phyloP scores from a whole-genome alignment of 92 coral and sea anemone species.

The Parazoanthus atlanticus region DNA sequence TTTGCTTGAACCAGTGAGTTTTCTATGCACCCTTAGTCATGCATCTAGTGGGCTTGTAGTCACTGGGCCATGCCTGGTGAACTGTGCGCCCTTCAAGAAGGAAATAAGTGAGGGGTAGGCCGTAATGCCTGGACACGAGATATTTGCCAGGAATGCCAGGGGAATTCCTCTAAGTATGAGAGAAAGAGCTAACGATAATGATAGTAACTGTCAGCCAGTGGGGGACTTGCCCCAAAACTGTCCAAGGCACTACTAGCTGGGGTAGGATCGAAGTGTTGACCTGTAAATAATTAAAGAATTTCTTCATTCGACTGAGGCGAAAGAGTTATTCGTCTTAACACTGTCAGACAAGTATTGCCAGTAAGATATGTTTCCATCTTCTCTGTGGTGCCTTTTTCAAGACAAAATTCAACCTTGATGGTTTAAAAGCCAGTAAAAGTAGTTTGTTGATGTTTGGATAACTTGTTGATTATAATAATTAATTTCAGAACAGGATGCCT shows the following conservation, averaged over 20 bases:
- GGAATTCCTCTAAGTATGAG: background rate
- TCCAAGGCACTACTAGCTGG: slow-evolving; percentile 1
- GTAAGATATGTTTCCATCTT: background rate
- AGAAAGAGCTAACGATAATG: background rate
- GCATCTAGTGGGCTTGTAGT: slow-evolving; percentile 17
- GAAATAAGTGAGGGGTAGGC: background rate
- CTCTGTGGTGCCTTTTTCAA: background rate
- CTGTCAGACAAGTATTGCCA: background rate
- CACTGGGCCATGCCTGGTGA: slow-evolving; percentile 21
- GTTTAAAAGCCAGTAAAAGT: background rate
- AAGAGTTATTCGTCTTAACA: background rate
- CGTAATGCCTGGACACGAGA: background rate
- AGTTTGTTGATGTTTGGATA: slow-evolving; percentile 37
- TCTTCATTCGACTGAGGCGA: background rate
- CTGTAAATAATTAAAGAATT: background rate
- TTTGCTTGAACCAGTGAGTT: slow-evolving; percentile 25
- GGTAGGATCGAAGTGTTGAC: background rate
- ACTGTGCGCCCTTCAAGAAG: slow-evolving; percentile 32
- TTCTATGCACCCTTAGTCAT: slow-evolving; percentile 26
- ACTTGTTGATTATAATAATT: slow-evolving; percentile 30
- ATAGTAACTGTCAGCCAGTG: background rate
- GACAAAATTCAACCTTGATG: background rate
- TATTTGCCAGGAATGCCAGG: background rate
- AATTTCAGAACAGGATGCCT: slow-evolving; percentile 46
- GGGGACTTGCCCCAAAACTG: background rate